These are phyloP conservation scores for Caretta caretta DNA, from an alignment of 2,113 vertebrate species.

Conservation along the genomic window DNA sequence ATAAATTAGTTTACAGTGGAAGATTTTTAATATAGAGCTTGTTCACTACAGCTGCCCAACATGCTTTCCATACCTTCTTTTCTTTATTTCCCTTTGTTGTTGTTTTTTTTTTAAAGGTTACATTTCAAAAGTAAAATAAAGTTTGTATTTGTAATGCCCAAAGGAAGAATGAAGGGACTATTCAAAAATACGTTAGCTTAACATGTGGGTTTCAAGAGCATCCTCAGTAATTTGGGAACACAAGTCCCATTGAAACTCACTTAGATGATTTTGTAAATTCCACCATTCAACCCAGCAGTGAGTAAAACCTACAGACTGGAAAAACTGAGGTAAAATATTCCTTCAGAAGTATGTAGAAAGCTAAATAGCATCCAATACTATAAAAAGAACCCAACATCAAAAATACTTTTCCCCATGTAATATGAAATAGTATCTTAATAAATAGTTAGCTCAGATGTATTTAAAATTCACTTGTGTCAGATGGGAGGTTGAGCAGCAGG, in stretches of 20 bases:
- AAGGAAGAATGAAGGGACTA: not conserved
- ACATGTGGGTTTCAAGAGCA: not conserved
- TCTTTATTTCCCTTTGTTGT: not conserved
- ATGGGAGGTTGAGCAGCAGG: not conserved
- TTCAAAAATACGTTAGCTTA: not conserved
- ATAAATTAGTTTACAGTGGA: not conserved
- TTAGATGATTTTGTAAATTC: not conserved
- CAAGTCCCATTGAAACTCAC: accelerated
- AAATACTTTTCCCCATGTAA: not conserved
- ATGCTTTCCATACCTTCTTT: not conserved
- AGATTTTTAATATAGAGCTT: not conserved
- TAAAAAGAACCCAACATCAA: not conserved
- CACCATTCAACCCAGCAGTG: accelerated
- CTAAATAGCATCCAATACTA: not conserved
- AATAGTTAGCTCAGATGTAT: not conserved
- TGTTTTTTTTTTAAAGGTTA: not conserved
- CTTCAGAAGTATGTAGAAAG: not conserved
- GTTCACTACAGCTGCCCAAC: not conserved
- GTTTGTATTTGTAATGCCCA: not conserved
- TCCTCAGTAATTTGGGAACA: not conserved
- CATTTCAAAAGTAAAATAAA: not conserved
- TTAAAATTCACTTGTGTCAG: not conserved
- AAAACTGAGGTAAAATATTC: not conserved
- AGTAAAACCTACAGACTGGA: not conserved
- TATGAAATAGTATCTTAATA: not conserved